These are phyloP conservation scores for Cinara cedri DNA, from an alignment of 2,888 invertebrate species.

Conservation along the genomic window DNA sequence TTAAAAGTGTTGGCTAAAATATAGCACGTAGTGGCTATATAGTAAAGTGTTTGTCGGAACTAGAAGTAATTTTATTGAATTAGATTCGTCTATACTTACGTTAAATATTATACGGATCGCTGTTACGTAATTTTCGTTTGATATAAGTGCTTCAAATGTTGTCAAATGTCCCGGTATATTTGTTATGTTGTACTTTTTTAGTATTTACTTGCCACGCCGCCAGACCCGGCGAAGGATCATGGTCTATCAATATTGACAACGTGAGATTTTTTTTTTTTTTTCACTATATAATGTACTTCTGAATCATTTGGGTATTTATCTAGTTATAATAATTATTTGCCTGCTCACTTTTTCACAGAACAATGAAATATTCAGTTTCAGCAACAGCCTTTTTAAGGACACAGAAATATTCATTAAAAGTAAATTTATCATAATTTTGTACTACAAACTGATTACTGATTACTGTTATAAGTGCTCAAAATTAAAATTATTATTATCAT, in stretches of 20 bases:
- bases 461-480: no score
- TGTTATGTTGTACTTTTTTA: conserved; percentile 35
- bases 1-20: not conserved
- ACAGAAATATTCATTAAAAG: conserved; percentile 74
- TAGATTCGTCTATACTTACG: not conserved
- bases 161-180: conserved; percentile 43
- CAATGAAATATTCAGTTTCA: conserved; percentile 64
- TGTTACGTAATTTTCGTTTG: not conserved
- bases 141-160: conserved; percentile 41
- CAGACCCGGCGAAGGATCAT: conserved; percentile 36
- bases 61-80: not conserved
- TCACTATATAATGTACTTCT: no score
- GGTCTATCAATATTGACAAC: conserved; percentile 16
- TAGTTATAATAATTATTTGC: not conserved
- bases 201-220: conserved; percentile 33
- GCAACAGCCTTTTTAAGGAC: conserved; percentile 74
- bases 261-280: conserved; percentile 2
- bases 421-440: conserved; percentile 63
- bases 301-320: no score
- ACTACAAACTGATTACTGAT: no score
- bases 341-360: not conserved
- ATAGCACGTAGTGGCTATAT: not conserved
- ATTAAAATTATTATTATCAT: not conserved
- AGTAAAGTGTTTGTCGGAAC: not conserved
- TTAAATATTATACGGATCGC: not conserved